Conservation (phyloP, 1,140 invertebrate species). For the Pseudomyrmex pallidus region DNA sequence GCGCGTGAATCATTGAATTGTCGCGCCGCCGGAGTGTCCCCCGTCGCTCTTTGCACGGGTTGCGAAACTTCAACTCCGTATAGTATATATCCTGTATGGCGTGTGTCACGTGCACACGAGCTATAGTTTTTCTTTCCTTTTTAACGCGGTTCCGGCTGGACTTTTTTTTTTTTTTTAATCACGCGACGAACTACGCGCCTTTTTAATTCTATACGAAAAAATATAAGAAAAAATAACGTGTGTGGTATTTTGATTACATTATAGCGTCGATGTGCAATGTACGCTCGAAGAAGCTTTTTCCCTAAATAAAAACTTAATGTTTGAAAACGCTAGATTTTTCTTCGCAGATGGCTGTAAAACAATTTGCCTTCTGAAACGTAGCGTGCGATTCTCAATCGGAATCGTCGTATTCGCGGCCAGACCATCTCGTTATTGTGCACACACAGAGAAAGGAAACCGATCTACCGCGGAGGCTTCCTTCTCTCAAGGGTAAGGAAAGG, state of each 20-base stretch:
- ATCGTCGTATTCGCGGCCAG: too few relatives aligned
- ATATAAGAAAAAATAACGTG: neutral
- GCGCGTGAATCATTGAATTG: slow-evolving; percentile 70
- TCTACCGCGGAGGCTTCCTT: slow-evolving; percentile 63
- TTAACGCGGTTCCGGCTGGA: slow-evolving; percentile 63
- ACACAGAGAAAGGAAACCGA: slow-evolving; percentile 51
- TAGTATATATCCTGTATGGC: neutral
- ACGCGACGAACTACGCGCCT: slow-evolving; percentile 20
- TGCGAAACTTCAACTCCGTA: slow-evolving; percentile 63
- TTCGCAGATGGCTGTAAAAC: too few relatives aligned
- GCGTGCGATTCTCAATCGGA: too few relatives aligned
- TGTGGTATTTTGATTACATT: neutral
- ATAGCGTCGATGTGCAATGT: neutral
- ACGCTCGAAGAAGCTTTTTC: neutral
- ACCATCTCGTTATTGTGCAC: slow-evolving; percentile 3
- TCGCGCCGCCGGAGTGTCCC: slow-evolving; percentile 48
- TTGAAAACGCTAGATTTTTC: neutral
- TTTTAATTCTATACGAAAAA: slow-evolving; percentile 47
- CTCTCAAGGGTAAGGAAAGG: slow-evolving; percentile 69
- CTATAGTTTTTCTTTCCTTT: slow-evolving; percentile 33
- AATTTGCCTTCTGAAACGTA: too few relatives aligned
- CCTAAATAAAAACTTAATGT: neutral
- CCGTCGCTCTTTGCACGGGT: slow-evolving; percentile 22
- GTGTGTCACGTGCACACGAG: slow-evolving; percentile 32
- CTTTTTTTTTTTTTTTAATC: slow-evolving; percentile 17